Percentiles rank a stretch among this genome's conserved stretches.
Conservation (phyloP, 2,888 invertebrate species). For the Apamea anceps region DNA sequence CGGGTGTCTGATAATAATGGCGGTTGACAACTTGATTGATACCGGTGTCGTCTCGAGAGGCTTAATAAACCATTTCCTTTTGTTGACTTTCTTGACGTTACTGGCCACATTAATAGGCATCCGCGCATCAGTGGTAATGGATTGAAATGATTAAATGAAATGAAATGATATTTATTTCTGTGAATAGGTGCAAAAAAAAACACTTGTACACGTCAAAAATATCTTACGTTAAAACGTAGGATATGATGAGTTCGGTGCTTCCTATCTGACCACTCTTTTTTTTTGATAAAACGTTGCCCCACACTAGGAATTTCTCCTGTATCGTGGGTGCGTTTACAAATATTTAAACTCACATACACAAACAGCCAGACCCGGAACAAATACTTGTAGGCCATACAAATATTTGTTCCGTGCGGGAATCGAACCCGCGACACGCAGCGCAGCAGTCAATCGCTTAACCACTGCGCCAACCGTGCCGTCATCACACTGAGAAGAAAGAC, state of each 20-base stretch:
- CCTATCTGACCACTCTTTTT: not conserved
- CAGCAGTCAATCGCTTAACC: too few species aligned
- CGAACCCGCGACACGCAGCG: too few species aligned
- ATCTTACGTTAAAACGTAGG: not conserved
- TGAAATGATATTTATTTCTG: not conserved
- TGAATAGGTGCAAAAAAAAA: not conserved
- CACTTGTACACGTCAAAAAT: not conserved
- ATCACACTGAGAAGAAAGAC: not conserved
- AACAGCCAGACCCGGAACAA: too few species aligned
- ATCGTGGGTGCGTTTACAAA: too few species aligned
- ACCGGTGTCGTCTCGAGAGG: constrained; percentile 26
- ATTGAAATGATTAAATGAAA: too few species aligned
- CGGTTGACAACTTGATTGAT: constrained; percentile 19
- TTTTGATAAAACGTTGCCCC: too few species aligned
- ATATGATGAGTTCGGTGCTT: not conserved
- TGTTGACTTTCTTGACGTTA: not conserved
- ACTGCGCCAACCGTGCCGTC: too few species aligned
- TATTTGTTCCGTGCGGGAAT: too few species aligned
- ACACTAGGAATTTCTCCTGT: too few species aligned
- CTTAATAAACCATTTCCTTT: constrained; percentile 13
- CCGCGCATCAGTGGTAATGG: not conserved
- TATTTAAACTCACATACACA: too few species aligned
- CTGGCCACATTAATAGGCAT: not conserved
- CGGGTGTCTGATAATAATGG: not conserved
- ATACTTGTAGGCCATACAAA: too few species aligned